These are phyloP conservation scores for Scophthalmus maximus DNA, from an alignment of 2,113 vertebrate species.

Conservation along the genomic window DNA sequence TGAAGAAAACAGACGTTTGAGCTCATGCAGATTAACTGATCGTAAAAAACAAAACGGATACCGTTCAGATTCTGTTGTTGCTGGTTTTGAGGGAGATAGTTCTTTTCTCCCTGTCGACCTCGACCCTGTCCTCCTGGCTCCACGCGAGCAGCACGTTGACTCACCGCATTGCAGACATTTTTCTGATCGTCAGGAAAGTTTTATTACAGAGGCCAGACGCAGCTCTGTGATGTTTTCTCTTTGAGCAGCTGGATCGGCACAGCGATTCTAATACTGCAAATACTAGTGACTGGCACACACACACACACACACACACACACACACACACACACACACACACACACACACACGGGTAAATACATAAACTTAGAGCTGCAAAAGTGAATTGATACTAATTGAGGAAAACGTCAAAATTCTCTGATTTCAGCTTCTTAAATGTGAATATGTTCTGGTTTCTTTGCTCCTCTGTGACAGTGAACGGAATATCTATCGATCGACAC, in stretches of 20 bases:
- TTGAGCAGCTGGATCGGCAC: not conserved
- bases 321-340: not conserved
- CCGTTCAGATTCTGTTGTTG: not conserved
- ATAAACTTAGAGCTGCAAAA: not conserved
- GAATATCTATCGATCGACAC: too few relatives aligned
- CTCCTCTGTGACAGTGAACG: too few relatives aligned
- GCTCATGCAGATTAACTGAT: too few relatives aligned
- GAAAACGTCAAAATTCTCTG: too few relatives aligned
- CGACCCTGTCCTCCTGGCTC: conserved; percentile 32
- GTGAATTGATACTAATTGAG: too few relatives aligned
- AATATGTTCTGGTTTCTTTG: too few relatives aligned
- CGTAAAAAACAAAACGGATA: not conserved
- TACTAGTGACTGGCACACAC: not conserved
- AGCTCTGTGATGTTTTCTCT: not conserved
- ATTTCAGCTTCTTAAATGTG: too few relatives aligned
- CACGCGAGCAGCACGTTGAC: conserved; percentile 24
- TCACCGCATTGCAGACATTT: conserved; percentile 58
- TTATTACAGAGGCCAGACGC: conserved; percentile 15
- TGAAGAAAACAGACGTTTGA: too few relatives aligned
- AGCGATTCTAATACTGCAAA: conserved; percentile 4
- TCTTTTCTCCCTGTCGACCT: not conserved
- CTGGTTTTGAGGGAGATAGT: not conserved
- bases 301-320: not conserved
- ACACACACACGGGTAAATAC: not conserved
- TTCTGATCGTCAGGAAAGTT: conserved; percentile 49